Percentiles rank a stretch among this genome's conserved stretches.
Conservation (phyloP, 37 sponge, comb jelly and placozoan genomes). For the Oopsacas minuta region DNA sequence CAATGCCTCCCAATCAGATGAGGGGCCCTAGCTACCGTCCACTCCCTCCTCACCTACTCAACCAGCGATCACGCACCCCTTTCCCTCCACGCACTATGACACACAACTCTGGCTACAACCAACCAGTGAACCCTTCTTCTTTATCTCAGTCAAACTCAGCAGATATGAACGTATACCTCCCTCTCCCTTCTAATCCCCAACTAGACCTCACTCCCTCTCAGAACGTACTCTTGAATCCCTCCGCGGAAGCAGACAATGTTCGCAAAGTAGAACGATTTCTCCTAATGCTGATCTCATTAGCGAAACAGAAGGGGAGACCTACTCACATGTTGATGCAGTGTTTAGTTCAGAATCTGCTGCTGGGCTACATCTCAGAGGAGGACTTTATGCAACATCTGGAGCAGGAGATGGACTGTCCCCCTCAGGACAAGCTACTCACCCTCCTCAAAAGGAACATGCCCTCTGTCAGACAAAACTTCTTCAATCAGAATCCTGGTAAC, state of each 20-base stretch:
- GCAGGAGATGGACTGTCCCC: constrained; percentile 18
- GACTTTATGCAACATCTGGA: constrained; percentile 4
- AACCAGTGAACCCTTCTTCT: not conserved
- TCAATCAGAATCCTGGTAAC: not conserved
- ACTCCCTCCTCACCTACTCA: not conserved
- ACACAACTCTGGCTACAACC: not conserved
- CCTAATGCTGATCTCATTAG: not conserved
- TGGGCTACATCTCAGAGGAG: constrained; percentile 9
- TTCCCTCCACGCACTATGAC: not conserved
- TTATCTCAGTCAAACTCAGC: not conserved
- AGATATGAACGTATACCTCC: not conserved
- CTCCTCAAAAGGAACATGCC: constrained; percentile 5
- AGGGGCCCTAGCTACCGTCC: not conserved
- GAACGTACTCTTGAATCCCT: not conserved
- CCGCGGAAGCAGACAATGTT: not conserved
- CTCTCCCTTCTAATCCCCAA: not conserved
- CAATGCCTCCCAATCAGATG: not conserved
- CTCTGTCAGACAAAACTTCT: not conserved
- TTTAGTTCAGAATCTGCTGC: constrained; percentile 5
- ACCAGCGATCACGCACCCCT: not conserved
- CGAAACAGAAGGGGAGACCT: not conserved
- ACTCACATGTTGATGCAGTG: constrained; percentile 17
- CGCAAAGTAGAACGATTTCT: not conserved
- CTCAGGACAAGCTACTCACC: not conserved
- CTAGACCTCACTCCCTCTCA: not conserved